A percentile compares a stretch with the other conserved stretches of the same genome.
Evolutionary conservation across 1,140 invertebrate species (phyloP).

Genomic region (Zaprionus taronus): DNA sequence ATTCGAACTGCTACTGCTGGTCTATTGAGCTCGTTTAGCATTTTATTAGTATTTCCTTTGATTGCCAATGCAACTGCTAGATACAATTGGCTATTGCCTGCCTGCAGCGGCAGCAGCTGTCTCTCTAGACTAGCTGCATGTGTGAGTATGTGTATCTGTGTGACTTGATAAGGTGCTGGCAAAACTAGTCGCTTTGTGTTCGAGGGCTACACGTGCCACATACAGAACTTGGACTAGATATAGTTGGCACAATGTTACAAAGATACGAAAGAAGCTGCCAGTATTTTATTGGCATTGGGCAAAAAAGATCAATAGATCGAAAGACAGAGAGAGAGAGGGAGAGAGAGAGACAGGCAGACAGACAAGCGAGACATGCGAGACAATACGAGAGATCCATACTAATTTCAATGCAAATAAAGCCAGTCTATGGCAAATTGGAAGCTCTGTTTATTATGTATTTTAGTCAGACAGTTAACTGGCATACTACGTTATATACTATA

Average conservation of each 20-base stretch:
- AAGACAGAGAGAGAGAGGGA: neutral
- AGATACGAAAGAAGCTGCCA: slow-evolving; percentile 4
- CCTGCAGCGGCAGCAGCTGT: neutral
- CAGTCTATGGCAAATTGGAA: slow-evolving; percentile 16
- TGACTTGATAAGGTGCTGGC: slow-evolving; percentile 2
- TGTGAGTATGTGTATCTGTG: neutral
- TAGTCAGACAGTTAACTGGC: slow-evolving; percentile 1
- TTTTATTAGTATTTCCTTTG: slow-evolving; percentile 53
- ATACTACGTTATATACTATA: neutral
- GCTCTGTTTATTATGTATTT: slow-evolving; percentile 38
- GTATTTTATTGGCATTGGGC: slow-evolving; percentile 12
- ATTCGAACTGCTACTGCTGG: slow-evolving; percentile 18
- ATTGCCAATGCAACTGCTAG: slow-evolving; percentile 30
- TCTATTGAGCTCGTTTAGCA: slow-evolving; percentile 52
- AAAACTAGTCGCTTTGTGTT: slow-evolving; percentile 9
- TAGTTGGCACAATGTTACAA: neutral
- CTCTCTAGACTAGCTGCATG: neutral
- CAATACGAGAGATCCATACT: slow-evolving; percentile 15
- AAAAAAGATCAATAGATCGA: neutral
- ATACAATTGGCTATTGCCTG: slow-evolving; percentile 35
- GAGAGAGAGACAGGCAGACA: neutral
- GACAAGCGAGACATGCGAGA: neutral
- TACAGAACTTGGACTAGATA: slow-evolving; percentile 3
- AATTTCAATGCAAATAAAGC: slow-evolving; percentile 41
- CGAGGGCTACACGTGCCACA: slow-evolving; percentile 25